Percentiles rank a stretch among this genome's conserved stretches.
Evolutionary conservation across 2,888 invertebrate genomes (phyloP).

Genomic region (Hoplodrina ambigua): DNA sequence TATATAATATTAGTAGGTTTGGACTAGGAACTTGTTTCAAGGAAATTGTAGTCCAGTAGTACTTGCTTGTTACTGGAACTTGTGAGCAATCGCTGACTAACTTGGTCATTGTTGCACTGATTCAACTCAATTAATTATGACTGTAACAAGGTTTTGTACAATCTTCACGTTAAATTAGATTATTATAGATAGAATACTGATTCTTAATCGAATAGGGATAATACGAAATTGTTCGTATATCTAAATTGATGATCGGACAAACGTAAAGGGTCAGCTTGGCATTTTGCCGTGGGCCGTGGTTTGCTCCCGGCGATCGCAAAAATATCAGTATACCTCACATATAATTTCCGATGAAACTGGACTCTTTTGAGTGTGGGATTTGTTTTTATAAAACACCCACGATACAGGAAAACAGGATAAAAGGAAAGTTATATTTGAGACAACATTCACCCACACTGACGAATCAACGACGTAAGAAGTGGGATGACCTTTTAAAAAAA

Average conservation of each 20-base stretch:
- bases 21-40: slow-evolving; percentile 15
- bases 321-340: neutral
- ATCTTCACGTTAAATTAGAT: slow-evolving; percentile 1
- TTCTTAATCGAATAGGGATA: slow-evolving; percentile 18
- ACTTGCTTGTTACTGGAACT: slow-evolving; percentile 32
- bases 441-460: neutral
- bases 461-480: neutral
- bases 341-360: slow-evolving; percentile 1
- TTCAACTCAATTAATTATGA: slow-evolving; percentile 50
- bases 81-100: slow-evolving; percentile 45
- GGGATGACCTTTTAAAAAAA: neutral
- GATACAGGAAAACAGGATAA: neutral
- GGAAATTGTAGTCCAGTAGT: slow-evolving; percentile 30
- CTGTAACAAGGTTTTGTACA: slow-evolving; percentile 7
- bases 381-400: slow-evolving; percentile 11
- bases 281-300: slow-evolving; percentile 6
- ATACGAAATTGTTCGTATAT: slow-evolving; percentile 6
- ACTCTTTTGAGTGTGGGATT: neutral
- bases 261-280: slow-evolving; percentile 1
- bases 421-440: neutral
- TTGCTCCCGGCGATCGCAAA: slow-evolving; percentile 6
- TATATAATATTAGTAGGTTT: neutral
- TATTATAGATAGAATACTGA: slow-evolving; percentile 12
- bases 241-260: slow-evolving; percentile 5
- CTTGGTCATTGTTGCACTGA: slow-evolving; percentile 49